Percentiles rank a stretch among this genome's conserved stretches.
Evolutionary conservation across 2,113 vertebrate genomes (phyloP).

Genomic region (Myodes glareolus): DNA sequence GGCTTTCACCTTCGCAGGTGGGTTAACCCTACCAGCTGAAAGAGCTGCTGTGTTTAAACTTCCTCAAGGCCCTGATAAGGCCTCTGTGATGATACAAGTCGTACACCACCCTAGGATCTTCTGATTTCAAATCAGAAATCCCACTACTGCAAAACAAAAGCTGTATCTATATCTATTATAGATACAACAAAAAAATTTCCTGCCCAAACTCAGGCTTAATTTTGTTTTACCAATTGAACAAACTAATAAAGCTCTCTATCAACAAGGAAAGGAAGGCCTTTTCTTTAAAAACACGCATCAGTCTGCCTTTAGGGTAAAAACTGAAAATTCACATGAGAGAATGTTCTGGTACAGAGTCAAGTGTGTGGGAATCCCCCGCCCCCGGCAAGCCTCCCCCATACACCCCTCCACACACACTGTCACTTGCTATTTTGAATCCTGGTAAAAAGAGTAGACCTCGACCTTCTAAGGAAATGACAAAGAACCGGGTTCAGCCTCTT

Average conservation of each 20-base stretch:
- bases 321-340: constrained; percentile 28
- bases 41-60: neutral
- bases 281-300: constrained; percentile 37
- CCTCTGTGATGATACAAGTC: neutral
- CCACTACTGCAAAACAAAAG: constrained; percentile 49
- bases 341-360: neutral
- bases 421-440: constrained; percentile 14
- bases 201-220: constrained; percentile 31
- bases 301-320: constrained; percentile 28
- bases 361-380: constrained; percentile 7
- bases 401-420: neutral
- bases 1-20: neutral
- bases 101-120: neutral
- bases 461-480: constrained; percentile 60
- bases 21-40: neutral
- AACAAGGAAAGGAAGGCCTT: constrained; percentile 47
- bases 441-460: constrained; percentile 20
- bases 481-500: constrained; percentile 25
- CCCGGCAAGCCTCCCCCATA: no score
- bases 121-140: constrained; percentile 33
- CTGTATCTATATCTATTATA: neutral
- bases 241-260: constrained; percentile 52
- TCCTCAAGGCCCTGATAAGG: neutral
- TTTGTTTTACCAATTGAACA: constrained; percentile 54
- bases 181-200: constrained; percentile 6